Percentiles rank a stretch among this genome's conserved stretches.
Conservation (phyloP, 2,888 invertebrate genomes). For the Chydorus sphaericus region DNA sequence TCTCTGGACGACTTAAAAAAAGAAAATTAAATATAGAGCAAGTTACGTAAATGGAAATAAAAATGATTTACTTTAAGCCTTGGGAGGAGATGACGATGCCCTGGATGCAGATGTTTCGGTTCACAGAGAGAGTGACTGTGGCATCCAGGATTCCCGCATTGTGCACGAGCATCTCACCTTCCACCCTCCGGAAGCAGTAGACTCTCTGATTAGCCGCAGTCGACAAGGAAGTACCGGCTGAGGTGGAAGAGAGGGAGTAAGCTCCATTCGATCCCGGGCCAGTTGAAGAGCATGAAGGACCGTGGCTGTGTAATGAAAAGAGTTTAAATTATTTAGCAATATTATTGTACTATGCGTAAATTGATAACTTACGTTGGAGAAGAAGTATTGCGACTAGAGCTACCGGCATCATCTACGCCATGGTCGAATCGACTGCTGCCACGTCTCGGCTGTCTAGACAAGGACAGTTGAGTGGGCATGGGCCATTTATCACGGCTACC, state of each 20-base stretch:
- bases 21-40: background rate
- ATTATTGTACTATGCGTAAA: too few relatives aligned
- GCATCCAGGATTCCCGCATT: constrained; percentile 62
- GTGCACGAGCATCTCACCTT: constrained; percentile 25
- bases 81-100: constrained; percentile 44
- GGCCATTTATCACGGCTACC: constrained; percentile 41
- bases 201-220: background rate
- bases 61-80: constrained; percentile 16
- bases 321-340: too few relatives aligned
- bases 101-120: constrained; percentile 60
- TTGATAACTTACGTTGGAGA: too few relatives aligned
- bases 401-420: too few relatives aligned
- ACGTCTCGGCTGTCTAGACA: background rate
- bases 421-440: too few relatives aligned
- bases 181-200: constrained; percentile 2
- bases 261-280: too few relatives aligned
- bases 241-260: too few relatives aligned
- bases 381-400: too few relatives aligned
- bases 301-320: too few relatives aligned
- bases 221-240: background rate
- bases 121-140: constrained; percentile 62
- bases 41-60: background rate
- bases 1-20: background rate
- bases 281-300: too few relatives aligned
- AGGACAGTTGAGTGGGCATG: constrained; percentile 16